Evolutionary conservation across 2,888 invertebrate species (phyloP), one percentile per base, ranked within the genome.

Genomic region (Eustalomyia histrio): DNA sequence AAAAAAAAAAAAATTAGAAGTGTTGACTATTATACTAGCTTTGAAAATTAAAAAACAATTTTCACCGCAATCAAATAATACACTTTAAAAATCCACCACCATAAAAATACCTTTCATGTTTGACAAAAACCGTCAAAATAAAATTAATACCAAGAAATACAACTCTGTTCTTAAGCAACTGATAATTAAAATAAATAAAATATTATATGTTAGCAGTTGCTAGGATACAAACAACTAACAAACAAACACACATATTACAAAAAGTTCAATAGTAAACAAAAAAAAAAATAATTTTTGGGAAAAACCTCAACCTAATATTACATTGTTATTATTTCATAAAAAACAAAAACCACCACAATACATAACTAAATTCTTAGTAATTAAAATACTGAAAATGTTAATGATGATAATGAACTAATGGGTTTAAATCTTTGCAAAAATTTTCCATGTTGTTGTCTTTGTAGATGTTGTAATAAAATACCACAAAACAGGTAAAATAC

Each of bases 341-440:
- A 29, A 29, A 6, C 1, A 4, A 29, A 12, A 35, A 57, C 10
- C 35, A 47, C 47, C n/a, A n/a, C n/a, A n/a, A n/a, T n/a, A n/a
- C n/a, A n/a, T n/a, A 61, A 6, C n/a, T n/a, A n/a, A 47, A 47
- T 47, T 47, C 43, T 7, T 14, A n/a, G n/a, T 33, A 57, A 78
- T 74, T 68, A 79, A 64, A 47, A 47, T 14, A 39, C 58, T 9
- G 12, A 73, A 74, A 75, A 69, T 79, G 69, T 39, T 58, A 74
- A 14, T 68, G n/a, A 75, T 73, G 55, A 73, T 65, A 79, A 60
- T 65, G 43, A 68, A 68, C 76, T 73, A 79, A 84, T 83, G 84
- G 84, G 85, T 76, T 68, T 84, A 67, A 79, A 60, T 69, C 65
- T 84, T 14, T 80, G 83, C 64, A 85, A 85, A 80, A 80, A 72